These are phyloP conservation scores for Sebastes hubbsi DNA, from an alignment of 2,797 vertebrate genomes.

Conservation along the genomic window DNA sequence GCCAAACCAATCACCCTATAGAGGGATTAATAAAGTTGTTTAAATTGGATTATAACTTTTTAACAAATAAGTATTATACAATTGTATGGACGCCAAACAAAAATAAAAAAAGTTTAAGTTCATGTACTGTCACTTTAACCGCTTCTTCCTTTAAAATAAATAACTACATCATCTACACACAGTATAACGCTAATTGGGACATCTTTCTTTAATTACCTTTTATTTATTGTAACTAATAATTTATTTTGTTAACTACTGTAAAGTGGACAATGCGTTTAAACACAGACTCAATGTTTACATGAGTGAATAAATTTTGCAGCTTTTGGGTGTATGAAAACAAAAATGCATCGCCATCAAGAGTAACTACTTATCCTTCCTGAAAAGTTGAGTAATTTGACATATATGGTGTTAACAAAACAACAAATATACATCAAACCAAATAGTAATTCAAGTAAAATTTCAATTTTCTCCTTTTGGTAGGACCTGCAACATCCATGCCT, in stretches of 20 bases:
- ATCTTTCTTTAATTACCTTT: background rate
- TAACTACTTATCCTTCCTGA: background rate
- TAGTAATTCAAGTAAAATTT: background rate
- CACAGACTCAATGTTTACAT: background rate
- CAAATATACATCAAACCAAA: background rate
- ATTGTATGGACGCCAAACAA: rapidly evolving
- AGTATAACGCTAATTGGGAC: background rate
- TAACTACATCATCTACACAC: background rate
- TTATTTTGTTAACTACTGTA: background rate
- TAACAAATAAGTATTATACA: background rate
- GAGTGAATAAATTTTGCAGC: background rate
- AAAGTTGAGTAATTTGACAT: background rate
- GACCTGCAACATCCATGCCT: background rate
- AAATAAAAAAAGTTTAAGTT: too few species aligned
- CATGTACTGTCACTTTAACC: background rate
- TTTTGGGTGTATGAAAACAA: background rate
- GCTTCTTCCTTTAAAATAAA: background rate
- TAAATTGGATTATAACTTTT: background rate
- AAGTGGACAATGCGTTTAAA: background rate
- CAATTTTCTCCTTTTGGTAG: background rate
- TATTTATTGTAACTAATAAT: background rate
- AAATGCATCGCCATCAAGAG: background rate
- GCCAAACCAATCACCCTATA: rapidly evolving
- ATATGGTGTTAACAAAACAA: background rate
- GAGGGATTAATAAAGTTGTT: too few species aligned